Base-by-base conservation (phyloP, 2,888 invertebrate genomes). In the Eupelmus urozonus region DNA sequence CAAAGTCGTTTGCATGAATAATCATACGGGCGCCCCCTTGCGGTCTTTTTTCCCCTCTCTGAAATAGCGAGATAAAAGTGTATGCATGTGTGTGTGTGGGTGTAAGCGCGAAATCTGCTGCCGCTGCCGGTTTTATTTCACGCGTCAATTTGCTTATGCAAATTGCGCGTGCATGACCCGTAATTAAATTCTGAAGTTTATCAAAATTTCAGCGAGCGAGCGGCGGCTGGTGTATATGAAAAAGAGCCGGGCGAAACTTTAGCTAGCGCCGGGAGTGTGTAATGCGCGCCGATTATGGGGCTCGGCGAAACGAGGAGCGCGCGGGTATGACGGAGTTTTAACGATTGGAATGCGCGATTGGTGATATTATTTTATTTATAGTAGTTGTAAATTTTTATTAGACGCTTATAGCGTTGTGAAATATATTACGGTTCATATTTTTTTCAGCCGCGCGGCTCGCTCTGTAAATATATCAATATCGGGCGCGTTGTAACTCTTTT, bases 1-100 rank as follows among this genome's bases (percentile, higher is more conserved):
- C 76, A 75, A 72, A 75, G 72, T 79, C 71, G 79, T 79, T 76
- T 76, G 76, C 75, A 75, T 70, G 74, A 63, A 74, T 76, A 72
- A 77, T 72, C 49, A 34, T 57, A 49, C 23, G 45, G 51, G 53
- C 29, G 51, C 29, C 34, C 11, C 13, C 16, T 51, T 13, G 13
- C 25, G 65, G 13, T 49, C 16, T 16, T 16, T 7, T 16, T 45
- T 45, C 16, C 7, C 13, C 2, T 45, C 13, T 45, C 2, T 45
- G 16, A 16, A 45, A 16, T 13, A 45, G 9, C 3, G 9, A 34
- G 9, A 5, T 34, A 34, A 3, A 9, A 16, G 45, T 16, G 7
- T 7, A 16, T 45, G 45, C 16, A 16, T 45, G 40, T 45, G 16
- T 45, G 16, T 45, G 13, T n/a, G 55, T 16, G 18, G 2, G 66